These are phyloP conservation scores for Harpagifer antarcticus DNA, from an alignment of 2,797 vertebrate species.

Conservation along the genomic window DNA sequence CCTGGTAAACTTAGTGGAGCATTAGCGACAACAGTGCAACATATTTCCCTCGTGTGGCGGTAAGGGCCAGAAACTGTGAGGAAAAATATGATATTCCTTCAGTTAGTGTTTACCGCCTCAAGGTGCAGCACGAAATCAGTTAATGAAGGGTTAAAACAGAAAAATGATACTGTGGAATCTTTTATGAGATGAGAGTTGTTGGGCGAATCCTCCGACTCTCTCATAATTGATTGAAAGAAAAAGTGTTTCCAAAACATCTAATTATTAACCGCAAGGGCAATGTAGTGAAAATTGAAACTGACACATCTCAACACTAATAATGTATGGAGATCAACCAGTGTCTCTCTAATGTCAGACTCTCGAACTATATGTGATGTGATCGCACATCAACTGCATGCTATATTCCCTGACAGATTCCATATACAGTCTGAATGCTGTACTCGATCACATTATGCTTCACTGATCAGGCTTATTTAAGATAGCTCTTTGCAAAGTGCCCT, in stretches of 20 bases:
- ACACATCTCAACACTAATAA: constrained; percentile 38
- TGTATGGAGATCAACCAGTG: constrained; percentile 34
- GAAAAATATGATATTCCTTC: not conserved
- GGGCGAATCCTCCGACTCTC: not conserved
- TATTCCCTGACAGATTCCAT: constrained; percentile 63
- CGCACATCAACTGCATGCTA: constrained; percentile 56
- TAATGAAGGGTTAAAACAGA: not conserved
- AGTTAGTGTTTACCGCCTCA: not conserved
- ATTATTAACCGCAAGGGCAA: constrained; percentile 7
- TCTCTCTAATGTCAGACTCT: constrained; percentile 55
- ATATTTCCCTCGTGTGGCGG: not conserved
- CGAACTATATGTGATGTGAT: constrained; percentile 52
- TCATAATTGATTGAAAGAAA: not conserved
- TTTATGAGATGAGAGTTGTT: constrained; percentile 2
- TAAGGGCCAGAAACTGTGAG: constrained; percentile 3
- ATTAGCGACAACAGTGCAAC: not conserved
- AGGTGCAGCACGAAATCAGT: not conserved
- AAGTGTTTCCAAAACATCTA: constrained; percentile 23
- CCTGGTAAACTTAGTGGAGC: not conserved
- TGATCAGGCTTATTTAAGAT: constrained; percentile 61
- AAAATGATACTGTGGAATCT: not conserved
- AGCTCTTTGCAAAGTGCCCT: constrained; percentile 39
- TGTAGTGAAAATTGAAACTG: constrained; percentile 25
- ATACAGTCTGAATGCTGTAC: constrained; percentile 52
- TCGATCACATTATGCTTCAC: constrained; percentile 62